Evolutionary conservation across 1,140 invertebrate species (phyloP), one percentile per base, ranked within the genome.

Genomic region (Bombyx mandarina): DNA sequence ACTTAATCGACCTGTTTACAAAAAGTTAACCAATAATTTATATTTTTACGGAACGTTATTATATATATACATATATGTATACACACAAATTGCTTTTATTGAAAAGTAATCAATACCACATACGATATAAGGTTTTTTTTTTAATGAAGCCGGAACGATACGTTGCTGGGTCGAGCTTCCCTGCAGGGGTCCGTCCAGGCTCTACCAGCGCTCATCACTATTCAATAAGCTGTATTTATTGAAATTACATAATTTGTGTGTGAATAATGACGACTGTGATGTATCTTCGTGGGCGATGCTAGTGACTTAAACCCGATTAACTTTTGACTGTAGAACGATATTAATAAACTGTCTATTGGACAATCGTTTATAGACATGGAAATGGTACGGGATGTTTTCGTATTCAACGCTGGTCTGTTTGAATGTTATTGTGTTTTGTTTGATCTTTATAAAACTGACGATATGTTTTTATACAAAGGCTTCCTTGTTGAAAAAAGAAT

Each of bases 211-310:
- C 78, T 86, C 83, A 86, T 86, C 83, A 79, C 83, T 86, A 86
- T 86, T 86, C 82, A 86, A 86, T 86, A 86, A 82, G 83, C 75
- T 85, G 75, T 82, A 86, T 86, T 86, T 86, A 86, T 86, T 85
- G 83, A 86, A 86, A 86, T 86, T 85, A 86, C 82, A 83, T 86
- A 86, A 86, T 86, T 85, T 82, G 83, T 86, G 80, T 83, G 83
- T 86, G 83, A 86, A 86, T 86, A 86, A 86, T 86, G 83, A 86
- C 82, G 82, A 83, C 73, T 86, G 82, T 86, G 83, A 86, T 86
- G 81, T 78, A 86, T 86, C 83, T 82, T 82, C 80, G 80, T 86
- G 83, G 83, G 83, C 81, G 83, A 86, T 83, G 73, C 78, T 78
- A 79, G 71, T 69, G 83, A 82, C 83, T 86, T 84, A 79, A 78